Percentiles rank a stretch among this genome's conserved stretches.
Conservation (phyloP, 2,797 vertebrate genomes). For the Sebastes jordani region DNA sequence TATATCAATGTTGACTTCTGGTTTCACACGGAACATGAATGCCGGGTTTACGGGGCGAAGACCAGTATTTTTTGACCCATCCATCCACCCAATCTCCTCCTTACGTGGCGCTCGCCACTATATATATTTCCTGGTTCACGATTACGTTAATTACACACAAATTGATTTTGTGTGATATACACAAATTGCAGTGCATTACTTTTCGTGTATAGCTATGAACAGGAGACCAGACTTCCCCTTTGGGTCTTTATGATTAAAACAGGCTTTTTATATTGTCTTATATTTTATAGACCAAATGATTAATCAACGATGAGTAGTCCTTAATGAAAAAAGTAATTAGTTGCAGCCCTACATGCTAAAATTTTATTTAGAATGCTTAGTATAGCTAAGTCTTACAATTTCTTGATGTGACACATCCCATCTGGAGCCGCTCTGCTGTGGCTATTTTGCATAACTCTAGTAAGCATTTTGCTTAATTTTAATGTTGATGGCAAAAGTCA, state of each 20-base stretch:
- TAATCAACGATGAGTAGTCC: neutral
- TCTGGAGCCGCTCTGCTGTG: neutral
- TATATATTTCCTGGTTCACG: no score
- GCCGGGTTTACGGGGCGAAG: no score
- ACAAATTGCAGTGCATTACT: no score
- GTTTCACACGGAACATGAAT: no score
- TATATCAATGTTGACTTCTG: no score
- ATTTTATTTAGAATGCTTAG: neutral
- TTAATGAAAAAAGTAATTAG: neutral
- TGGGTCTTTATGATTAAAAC: neutral
- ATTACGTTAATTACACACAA: no score
- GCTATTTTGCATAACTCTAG: neutral
- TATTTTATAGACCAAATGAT: neutral
- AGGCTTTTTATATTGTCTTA: neutral
- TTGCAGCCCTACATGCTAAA: neutral
- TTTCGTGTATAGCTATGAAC: no score
- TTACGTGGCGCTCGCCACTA: no score
- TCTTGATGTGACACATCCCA: slow-evolving; percentile 1
- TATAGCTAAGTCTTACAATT: neutral
- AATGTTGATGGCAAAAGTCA: neutral
- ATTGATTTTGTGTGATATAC: no score
- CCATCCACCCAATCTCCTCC: no score
- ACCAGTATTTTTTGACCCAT: no score
- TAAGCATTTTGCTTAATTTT: slow-evolving; percentile 6
- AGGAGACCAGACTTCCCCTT: neutral